Conservation (phyloP, 2,113 vertebrate species). For the Harpagus bidentatus region DNA sequence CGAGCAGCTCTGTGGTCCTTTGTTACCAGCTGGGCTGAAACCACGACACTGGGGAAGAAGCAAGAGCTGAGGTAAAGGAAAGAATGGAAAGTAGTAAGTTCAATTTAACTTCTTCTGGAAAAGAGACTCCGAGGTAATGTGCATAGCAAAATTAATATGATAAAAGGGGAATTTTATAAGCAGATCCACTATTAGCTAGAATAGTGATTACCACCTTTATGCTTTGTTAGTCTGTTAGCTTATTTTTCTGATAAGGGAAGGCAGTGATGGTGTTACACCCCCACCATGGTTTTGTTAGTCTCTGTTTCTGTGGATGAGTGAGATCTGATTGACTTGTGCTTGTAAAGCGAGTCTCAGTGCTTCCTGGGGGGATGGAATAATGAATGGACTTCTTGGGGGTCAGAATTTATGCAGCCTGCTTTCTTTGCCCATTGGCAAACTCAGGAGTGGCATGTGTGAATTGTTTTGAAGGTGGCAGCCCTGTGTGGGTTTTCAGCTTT, state of each 20-base stretch:
- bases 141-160: not conserved
- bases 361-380: not conserved
- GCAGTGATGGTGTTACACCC: not conserved
- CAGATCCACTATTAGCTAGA: fast-evolving
- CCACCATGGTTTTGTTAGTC: not conserved
- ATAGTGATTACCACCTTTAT: not conserved
- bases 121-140: not conserved
- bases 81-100: not conserved
- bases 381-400: not conserved
- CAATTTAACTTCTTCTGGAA: not conserved
- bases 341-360: not conserved
- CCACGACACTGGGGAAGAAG: not conserved
- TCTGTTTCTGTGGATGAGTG: not conserved
- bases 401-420: not conserved
- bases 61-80: not conserved
- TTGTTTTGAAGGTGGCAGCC: not conserved
- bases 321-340: not conserved
- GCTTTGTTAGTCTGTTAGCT: not conserved
- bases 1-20: no score
- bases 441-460: not conserved
- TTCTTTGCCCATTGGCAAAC: not conserved
- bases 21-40: no score
- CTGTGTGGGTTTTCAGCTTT: not conserved
- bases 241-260: not conserved
- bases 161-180: not conserved